phyloP scores from a whole-genome alignment of 1,140 invertebrate species.

The Tetramorium simillimum region DNA sequence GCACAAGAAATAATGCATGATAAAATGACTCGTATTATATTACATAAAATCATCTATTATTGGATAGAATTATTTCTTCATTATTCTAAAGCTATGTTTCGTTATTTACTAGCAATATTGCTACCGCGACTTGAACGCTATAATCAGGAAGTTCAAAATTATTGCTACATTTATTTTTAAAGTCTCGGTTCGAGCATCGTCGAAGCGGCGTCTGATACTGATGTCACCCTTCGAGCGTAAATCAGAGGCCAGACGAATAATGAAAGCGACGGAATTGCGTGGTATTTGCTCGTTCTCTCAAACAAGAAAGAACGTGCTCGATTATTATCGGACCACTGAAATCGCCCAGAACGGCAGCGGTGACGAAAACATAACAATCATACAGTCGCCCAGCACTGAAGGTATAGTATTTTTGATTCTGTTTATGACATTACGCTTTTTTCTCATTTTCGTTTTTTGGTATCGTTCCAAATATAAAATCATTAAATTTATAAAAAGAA shows the following conservation, averaged over 20 bases:
- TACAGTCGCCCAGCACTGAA: slow-evolving; percentile 64
- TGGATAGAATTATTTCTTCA: too few species aligned
- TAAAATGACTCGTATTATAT: not conserved
- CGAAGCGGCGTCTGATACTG: slow-evolving; percentile 75
- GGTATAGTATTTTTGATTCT: not conserved
- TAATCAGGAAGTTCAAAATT: slow-evolving; percentile 6
- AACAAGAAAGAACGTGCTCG: slow-evolving; percentile 64
- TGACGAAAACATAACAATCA: slow-evolving; percentile 73
- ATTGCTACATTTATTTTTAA: not conserved
- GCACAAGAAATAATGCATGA: not conserved
- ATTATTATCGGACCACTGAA: slow-evolving; percentile 66
- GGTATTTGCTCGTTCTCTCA: slow-evolving; percentile 60
- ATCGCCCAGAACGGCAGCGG: slow-evolving; percentile 70
- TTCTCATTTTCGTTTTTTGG: not conserved
- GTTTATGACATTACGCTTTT: not conserved
- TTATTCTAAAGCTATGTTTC: too few species aligned
- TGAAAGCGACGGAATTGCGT: slow-evolving; percentile 58
- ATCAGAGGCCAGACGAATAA: slow-evolving; percentile 64
- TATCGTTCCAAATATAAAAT: not conserved
- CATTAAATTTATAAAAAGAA: slow-evolving; percentile 2
- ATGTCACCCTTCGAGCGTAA: slow-evolving; percentile 75
- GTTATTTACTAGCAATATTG: too few species aligned
- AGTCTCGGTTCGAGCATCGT: slow-evolving; percentile 68
- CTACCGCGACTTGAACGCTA: not conserved
- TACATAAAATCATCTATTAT: not conserved